Base-by-base conservation (phyloP, 1,140 invertebrate genomes). In the Sinonovacula constricta region DNA sequence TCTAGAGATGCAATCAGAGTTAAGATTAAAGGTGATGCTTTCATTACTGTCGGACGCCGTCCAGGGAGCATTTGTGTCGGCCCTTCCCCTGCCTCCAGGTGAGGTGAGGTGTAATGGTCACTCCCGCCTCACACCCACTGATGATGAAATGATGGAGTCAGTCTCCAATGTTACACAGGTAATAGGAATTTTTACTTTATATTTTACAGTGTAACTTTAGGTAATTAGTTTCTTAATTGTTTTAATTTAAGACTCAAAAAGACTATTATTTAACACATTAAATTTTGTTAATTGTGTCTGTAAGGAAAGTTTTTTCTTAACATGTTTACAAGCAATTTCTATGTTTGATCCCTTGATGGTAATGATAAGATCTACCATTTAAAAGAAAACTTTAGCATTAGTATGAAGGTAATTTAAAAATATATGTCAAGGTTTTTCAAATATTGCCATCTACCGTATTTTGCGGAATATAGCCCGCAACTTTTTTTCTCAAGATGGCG, bases 1-100 rank as follows among this genome's bases (percentile, higher is more conserved):
- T 0, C 92, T 95, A 0, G 94, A 96, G 83, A 92, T 93, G 31
- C 93, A 93, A 49, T 93, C 94, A 24, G 95, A 96, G 91, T 93
- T 95, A 2, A 91, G 93, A 53, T 89, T 96, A 26, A 93, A 94
- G 56, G 83, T 88, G 77, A 89, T 90, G 88, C 63, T 88, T 63
- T 88, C 88, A 5, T 87, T 91, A 34, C 93, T 93, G 57, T 92
- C 92, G 60, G 93, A 93, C 66, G 93, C 92, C 83, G 89, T 94
- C 77, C 91, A 93, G 34, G 82, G 83, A 68, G 88, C 89, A 2
- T 86, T 90, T 54, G 72, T 78, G 30, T 71, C 83, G n/a, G 79
- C 87, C 4, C 57, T 90, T 24, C 86, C 88, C 59, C 53, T 79
- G 12, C 31, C 83, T 67, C 83, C 83, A 7, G 66, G 67, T 26